Percentiles rank a stretch among this genome's conserved stretches.
These are phyloP conservation scores for Isaurus tuberculatus DNA, from an alignment of 92 coral and sea anemone species.

Conservation along the genomic window DNA sequence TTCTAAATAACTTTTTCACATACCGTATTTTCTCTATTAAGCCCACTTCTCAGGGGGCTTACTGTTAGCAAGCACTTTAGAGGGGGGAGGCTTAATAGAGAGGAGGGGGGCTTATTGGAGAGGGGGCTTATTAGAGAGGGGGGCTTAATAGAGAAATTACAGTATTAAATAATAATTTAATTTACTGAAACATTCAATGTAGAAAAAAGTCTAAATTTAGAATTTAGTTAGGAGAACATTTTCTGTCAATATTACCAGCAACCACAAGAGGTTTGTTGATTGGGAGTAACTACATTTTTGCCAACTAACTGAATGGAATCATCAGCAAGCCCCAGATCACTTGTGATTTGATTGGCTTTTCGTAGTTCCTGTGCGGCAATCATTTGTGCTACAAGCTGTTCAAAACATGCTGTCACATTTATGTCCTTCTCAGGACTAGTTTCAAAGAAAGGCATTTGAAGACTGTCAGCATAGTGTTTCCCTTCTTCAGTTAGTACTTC, in stretches of 20 bases:
- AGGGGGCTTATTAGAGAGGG: too few species aligned
- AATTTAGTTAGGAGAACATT: not conserved
- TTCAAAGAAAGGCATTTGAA: conserved; percentile 71
- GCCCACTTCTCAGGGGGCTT: too few species aligned
- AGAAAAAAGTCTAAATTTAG: too few species aligned
- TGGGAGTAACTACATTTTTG: not conserved
- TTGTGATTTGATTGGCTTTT: not conserved
- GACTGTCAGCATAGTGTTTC: conserved; percentile 61
- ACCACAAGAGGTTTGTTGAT: not conserved
- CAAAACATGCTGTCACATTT: conserved; percentile 79
- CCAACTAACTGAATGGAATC: not conserved
- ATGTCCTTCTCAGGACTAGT: conserved; percentile 72
- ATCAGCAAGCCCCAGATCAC: not conserved
- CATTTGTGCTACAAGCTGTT: conserved; percentile 67
- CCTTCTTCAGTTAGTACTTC: conserved; percentile 79
- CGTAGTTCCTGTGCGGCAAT: conserved; percentile 4
- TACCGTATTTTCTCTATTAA: too few species aligned
- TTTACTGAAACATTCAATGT: too few species aligned
- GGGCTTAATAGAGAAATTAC: too few species aligned
- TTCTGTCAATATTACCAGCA: not conserved
- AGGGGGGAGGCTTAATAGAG: too few species aligned
- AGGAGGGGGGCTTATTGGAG: too few species aligned
- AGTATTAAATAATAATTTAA: too few species aligned
- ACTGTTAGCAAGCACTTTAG: too few species aligned
- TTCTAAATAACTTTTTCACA: too few species aligned